Base-by-base conservation (phyloP, 2,888 invertebrate genomes). In the Steinernema carpocapsae region DNA sequence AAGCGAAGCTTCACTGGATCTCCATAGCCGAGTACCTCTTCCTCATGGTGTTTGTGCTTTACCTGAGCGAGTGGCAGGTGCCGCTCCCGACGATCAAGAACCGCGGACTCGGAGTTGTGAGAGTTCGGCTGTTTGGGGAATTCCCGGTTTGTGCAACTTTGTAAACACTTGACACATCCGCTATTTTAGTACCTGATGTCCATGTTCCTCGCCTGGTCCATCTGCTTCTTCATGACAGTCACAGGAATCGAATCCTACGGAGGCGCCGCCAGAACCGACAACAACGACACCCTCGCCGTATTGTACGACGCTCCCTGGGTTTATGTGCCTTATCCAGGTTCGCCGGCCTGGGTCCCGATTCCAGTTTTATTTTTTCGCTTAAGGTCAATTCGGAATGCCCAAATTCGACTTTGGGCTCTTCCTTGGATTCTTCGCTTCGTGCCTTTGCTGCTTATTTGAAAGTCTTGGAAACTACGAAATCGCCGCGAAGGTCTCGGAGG, bases 281-380 rank as follows among this genome's bases (percentile, higher is more conserved):
- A 82, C 51, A 80, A 84, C 45, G 74, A 76, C 19, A 80, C 83
- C 0, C 74, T 85, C 74, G 76, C 71, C 24, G 82, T 82, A 0
- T 56, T 85, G 42, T 71, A 72, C 32, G 76, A 82, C 43, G 77
- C 80, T 6, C 82, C 82, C 1, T 84, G 84, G 84, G 74, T 85
- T 48, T 81, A 83, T 42, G 76, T 84, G 17, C 85, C 85, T 1
- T 77, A 82, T 74, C 85, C 85, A n/a, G 81, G 84, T 84, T 22
- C 42, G 56, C 10, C 12, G 0, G 1, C n/a, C 45, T 22, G 51
- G 59, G n/a, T n/a, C n/a, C n/a, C n/a, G n/a, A n/a, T n/a, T n/a
- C n/a, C 48, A 48, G 48, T 48, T 43, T 43, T 48, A n/a, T 48
- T 14, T 48, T 4, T 19, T 48, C 17, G 19, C 14, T 19, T 48